These are phyloP conservation scores for Lacerta viridis DNA, from an alignment of 2,797 vertebrate species.

Conservation along the genomic window DNA sequence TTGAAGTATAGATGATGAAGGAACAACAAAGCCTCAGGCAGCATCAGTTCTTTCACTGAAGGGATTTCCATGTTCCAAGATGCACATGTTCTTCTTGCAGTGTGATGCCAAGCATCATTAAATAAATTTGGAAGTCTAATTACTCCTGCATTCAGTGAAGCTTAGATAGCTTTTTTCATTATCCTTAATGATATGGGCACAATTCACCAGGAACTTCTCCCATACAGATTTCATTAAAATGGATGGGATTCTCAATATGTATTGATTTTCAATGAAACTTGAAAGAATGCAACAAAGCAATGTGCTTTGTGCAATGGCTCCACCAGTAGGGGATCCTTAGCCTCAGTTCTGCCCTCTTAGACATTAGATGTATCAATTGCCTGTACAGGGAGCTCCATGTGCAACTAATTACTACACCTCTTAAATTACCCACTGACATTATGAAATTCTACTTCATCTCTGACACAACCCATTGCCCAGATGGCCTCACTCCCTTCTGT, in stretches of 20 bases:
- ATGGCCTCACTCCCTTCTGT: neutral
- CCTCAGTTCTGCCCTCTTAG: neutral
- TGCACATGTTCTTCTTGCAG: conserved; percentile 16
- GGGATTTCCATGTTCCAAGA: neutral
- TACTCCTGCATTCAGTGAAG: conserved; percentile 24
- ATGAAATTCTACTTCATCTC: neutral
- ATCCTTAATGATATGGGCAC: neutral
- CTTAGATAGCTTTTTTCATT: conserved; percentile 33
- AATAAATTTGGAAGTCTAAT: conserved; percentile 31
- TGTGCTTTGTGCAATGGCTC: neutral
- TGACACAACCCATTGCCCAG: neutral
- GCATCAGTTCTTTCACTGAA: neutral
- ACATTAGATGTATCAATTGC: neutral
- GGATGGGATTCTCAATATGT: neutral
- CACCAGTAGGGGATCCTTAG: no score
- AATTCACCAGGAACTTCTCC: neutral
- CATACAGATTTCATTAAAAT: neutral
- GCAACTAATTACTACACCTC: neutral
- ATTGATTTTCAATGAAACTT: neutral
- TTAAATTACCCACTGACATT: neutral
- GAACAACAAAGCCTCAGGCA: neutral
- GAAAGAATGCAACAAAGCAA: neutral
- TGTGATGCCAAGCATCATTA: conserved; percentile 25
- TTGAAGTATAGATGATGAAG: conserved; percentile 13
- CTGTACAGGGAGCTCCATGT: neutral